These are phyloP conservation scores for Nothobranchius kuhntae DNA, from an alignment of 2,113 vertebrate species.

Conservation along the genomic window DNA sequence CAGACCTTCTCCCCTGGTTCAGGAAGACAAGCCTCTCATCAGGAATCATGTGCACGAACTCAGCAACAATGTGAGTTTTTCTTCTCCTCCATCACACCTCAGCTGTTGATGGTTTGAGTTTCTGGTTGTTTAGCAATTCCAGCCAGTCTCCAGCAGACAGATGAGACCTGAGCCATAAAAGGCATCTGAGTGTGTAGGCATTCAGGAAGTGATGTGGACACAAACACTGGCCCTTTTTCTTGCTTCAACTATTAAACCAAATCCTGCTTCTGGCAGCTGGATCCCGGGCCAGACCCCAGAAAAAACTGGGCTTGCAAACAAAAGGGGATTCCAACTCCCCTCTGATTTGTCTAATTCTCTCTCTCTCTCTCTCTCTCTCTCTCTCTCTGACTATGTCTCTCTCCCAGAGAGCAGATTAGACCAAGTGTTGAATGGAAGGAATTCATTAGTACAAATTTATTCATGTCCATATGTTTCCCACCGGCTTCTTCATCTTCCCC, in stretches of 20 bases:
- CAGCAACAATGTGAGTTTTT: constrained; percentile 69
- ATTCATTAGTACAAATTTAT: constrained; percentile 82
- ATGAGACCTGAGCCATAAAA: constrained; percentile 14
- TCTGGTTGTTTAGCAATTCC: too few species aligned
- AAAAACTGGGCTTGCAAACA: constrained; percentile 68
- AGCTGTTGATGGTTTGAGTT: too few species aligned
- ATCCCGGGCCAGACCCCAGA: constrained; percentile 53
- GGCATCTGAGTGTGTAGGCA: constrained; percentile 19
- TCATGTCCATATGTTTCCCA: constrained; percentile 75
- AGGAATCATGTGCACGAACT: constrained; percentile 73
- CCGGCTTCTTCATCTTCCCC: constrained; percentile 28
- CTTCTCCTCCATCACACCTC: too few species aligned
- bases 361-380: constrained; percentile 29
- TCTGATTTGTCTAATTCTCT: background rate
- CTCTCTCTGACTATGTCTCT: constrained; percentile 49
- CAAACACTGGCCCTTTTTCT: constrained; percentile 14
- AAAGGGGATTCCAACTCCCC: constrained; percentile 57
- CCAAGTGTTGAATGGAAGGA: constrained; percentile 77
- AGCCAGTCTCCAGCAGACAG: background rate
- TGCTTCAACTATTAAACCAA: constrained; percentile 28
- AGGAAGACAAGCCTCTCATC: constrained; percentile 65
- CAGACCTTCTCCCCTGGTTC: constrained; percentile 66
- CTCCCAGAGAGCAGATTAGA: constrained; percentile 75
- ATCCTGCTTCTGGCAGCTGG: constrained; percentile 56
- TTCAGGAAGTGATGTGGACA: background rate